phyloP scores from a whole-genome alignment of 2,797 vertebrate genomes.

The Enoplosus armatus region DNA sequence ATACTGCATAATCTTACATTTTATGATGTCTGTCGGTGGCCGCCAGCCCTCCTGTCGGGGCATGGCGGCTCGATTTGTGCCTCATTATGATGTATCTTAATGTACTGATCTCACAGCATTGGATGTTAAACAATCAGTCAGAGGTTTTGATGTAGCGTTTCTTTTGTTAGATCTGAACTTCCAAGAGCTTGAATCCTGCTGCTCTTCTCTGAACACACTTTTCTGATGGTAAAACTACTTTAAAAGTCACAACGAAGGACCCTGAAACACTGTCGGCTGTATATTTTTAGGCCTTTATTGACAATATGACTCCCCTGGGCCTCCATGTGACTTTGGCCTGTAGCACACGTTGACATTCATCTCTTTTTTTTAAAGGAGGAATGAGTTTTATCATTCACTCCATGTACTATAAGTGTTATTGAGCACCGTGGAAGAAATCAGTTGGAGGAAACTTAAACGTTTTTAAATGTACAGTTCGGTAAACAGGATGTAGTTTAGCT shows the following conservation, averaged over 20 bases:
- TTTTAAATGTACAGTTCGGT: slow-evolving; percentile 3
- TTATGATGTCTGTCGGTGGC: slow-evolving; percentile 14
- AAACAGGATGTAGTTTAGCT: slow-evolving; percentile 21
- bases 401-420: not conserved
- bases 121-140: slow-evolving; percentile 36
- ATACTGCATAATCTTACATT: not conserved
- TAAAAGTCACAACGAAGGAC: slow-evolving; percentile 14
- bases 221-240: slow-evolving; percentile 9
- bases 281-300: slow-evolving; percentile 30
- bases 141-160: not conserved
- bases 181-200: slow-evolving; percentile 17
- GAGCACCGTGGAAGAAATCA: slow-evolving; percentile 9
- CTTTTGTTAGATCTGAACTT: slow-evolving; percentile 18
- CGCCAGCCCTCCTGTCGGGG: not conserved
- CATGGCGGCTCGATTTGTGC: slow-evolving; percentile 53
- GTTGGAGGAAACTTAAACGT: not conserved
- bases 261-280: not conserved
- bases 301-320: slow-evolving; percentile 3
- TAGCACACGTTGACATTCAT: slow-evolving; percentile 36
- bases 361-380: slow-evolving; percentile 40
- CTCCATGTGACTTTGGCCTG: slow-evolving; percentile 34
- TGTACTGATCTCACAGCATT: slow-evolving; percentile 25
- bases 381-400: slow-evolving; percentile 84
- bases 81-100: slow-evolving; percentile 40
- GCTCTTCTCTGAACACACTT: not conserved